phyloP scores from a whole-genome alignment of 2,797 vertebrate species.

The Semotilus atromaculatus region DNA sequence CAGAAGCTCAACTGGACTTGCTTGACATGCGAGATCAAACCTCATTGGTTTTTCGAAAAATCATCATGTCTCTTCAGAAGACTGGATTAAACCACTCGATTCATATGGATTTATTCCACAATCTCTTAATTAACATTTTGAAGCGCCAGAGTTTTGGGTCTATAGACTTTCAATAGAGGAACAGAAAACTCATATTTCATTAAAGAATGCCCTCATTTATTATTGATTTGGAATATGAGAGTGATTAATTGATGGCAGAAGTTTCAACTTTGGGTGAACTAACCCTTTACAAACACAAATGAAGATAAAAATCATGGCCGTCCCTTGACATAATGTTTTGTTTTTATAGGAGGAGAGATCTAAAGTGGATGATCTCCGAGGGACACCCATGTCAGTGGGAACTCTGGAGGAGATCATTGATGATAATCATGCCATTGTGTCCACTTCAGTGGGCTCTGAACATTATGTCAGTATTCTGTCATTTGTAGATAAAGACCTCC shows the following conservation, averaged over 20 bases:
- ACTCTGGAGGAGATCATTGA: conserved; percentile 98
- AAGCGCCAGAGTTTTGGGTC: background rate
- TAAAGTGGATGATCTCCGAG: conserved; percentile 96
- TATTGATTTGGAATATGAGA: background rate
- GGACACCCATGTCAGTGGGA: conserved; percentile 98
- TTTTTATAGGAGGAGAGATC: conserved; percentile 91
- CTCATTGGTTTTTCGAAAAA: background rate
- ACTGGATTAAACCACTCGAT: background rate
- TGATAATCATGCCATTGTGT: conserved; percentile 97
- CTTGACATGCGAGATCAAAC: background rate
- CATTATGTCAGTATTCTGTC: conserved; percentile 98
- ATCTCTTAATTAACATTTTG: background rate
- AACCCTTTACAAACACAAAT: background rate
- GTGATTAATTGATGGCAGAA: background rate
- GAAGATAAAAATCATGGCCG: background rate
- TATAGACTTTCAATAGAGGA: background rate
- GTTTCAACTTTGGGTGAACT: background rate
- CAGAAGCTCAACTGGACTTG: background rate
- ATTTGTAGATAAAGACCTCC: conserved; percentile 96
- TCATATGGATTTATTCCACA: background rate
- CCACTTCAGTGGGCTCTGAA: conserved; percentile 96
- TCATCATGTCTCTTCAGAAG: background rate
- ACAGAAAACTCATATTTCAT: background rate
- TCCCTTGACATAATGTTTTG: background rate
- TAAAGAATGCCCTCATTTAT: background rate